Evolutionary conservation across 2,113 vertebrate genomes (phyloP).

Genomic region (Monopterus albus): DNA sequence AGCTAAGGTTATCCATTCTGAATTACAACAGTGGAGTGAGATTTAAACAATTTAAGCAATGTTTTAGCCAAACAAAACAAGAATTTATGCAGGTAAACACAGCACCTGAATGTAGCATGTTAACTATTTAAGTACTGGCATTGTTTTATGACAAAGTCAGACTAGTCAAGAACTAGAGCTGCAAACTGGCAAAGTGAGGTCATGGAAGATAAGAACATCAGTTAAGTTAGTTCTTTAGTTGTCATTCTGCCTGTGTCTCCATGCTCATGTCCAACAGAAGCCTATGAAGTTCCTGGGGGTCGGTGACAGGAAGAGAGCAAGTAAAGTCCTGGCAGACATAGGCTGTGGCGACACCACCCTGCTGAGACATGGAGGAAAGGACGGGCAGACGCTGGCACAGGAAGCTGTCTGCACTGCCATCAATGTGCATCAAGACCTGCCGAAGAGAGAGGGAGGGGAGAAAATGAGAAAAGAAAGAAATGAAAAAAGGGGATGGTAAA

Average conservation of each 20-base stretch:
- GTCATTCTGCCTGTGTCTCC: not conserved
- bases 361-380: constrained; percentile 84
- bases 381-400: constrained; percentile 86
- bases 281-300: constrained; percentile 84
- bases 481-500: too few species aligned
- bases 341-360: constrained; percentile 84
- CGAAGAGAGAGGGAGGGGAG: constrained; percentile 57
- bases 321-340: constrained; percentile 89
- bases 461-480: too few species aligned
- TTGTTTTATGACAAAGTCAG: not conserved
- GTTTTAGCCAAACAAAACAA: too few species aligned
- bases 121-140: not conserved
- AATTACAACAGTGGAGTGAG: too few species aligned
- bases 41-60: too few species aligned
- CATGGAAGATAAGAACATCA: too few species aligned
- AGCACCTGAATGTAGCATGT: not conserved
- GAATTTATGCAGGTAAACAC: too few species aligned
- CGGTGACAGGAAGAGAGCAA: constrained; percentile 89
- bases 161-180: not conserved
- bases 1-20: too few species aligned
- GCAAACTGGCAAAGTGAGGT: not conserved
- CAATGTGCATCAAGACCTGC: constrained; percentile 91
- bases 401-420: constrained; percentile 83
- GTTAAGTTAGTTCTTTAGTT: not conserved
- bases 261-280: constrained; percentile 78